These are phyloP conservation scores for Pantherophis vulpinus DNA, from an alignment of 2,797 vertebrate genomes.

Conservation along the genomic window DNA sequence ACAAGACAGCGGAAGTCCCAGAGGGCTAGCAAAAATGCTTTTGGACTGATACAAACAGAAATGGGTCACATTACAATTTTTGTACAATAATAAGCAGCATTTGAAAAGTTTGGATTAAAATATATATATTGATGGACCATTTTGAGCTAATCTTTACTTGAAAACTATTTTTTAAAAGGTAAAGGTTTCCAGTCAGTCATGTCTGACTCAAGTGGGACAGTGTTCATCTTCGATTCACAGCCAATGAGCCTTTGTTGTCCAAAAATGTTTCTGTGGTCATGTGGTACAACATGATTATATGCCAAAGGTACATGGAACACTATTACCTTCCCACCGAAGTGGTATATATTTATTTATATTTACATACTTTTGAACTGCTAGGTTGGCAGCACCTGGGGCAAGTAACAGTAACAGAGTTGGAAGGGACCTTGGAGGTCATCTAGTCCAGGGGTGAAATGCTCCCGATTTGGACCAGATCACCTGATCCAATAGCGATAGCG, in stretches of 20 bases:
- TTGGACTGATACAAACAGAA: background rate
- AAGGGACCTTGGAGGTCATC: too few species aligned
- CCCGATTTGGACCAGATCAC: too few species aligned
- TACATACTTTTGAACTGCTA: background rate
- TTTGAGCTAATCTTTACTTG: background rate
- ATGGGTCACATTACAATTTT: background rate
- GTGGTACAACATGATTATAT: background rate
- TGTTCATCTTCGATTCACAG: background rate
- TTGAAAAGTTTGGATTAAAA: background rate
- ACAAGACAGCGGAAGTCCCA: background rate
- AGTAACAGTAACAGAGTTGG: background rate
- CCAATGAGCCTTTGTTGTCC: background rate
- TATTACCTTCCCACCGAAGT: background rate
- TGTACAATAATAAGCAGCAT: background rate
- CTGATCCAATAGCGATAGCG: too few species aligned
- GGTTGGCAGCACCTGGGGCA: background rate
- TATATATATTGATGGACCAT: background rate
- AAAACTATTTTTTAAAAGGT: background rate
- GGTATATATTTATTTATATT: background rate
- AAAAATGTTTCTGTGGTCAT: background rate
- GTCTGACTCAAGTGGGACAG: background rate
- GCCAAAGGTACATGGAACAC: background rate
- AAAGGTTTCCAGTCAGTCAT: background rate
- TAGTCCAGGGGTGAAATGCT: too few species aligned
- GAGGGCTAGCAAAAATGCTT: background rate